These are phyloP conservation scores for Aeoliscus strigatus DNA, from an alignment of 2,797 vertebrate species.

Conservation along the genomic window DNA sequence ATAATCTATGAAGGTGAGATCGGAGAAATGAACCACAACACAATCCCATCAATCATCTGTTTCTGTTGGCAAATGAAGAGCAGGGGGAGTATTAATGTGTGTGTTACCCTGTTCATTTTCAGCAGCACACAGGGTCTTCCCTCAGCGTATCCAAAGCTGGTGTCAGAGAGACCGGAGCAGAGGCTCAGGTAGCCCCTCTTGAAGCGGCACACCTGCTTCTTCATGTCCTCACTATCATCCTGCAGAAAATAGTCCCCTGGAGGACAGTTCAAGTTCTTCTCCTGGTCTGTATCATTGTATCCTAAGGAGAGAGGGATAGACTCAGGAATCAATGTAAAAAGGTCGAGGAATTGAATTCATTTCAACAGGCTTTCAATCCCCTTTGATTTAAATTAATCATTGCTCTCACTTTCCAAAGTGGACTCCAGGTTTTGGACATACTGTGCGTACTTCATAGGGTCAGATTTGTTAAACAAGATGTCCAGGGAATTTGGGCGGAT, in stretches of 20 bases:
- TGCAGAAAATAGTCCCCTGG: constrained; percentile 77
- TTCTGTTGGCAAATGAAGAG: constrained; percentile 5
- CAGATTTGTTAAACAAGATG: constrained; percentile 77
- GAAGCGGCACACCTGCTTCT: constrained; percentile 83
- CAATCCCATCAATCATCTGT: constrained; percentile 14
- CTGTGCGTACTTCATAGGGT: constrained; percentile 64
- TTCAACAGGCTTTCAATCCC: not conserved
- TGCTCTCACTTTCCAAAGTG: constrained; percentile 84
- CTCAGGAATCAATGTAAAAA: not conserved
- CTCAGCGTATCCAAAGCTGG: constrained; percentile 81
- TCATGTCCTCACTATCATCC: constrained; percentile 24
- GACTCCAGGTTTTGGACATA: constrained; percentile 77
- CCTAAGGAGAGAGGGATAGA: constrained; percentile 60
- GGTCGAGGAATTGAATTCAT: not conserved
- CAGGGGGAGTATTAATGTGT: not conserved
- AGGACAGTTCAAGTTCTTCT: constrained; percentile 73
- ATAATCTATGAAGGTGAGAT: constrained; percentile 80
- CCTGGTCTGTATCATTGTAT: constrained; percentile 82
- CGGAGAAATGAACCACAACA: no score
- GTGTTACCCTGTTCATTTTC: constrained; percentile 92
- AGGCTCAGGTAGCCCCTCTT: constrained; percentile 73
- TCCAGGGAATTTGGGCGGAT: constrained; percentile 88
- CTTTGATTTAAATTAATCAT: constrained; percentile 2
- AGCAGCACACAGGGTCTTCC: constrained; percentile 88
- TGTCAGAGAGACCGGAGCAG: constrained; percentile 83